Base-by-base conservation (phyloP, 1,140 invertebrate species). In the Trachelipus rathkii region DNA sequence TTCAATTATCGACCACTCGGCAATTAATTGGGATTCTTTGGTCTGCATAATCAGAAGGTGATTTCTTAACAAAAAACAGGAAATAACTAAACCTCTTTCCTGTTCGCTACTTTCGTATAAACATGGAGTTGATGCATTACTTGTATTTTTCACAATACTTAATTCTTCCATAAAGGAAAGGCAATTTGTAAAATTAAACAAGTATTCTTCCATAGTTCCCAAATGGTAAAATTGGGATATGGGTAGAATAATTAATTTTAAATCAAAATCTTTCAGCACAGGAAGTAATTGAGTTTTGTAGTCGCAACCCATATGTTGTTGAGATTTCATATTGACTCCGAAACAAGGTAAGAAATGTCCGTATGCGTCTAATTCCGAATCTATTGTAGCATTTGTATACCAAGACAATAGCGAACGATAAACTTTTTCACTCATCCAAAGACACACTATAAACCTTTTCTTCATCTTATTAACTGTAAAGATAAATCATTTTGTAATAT, bases 401-500 rank as follows among this genome's bases (percentile, higher is more conserved):
- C 79, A 80, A 13, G 72, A 23, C n/a, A 80, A 44, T 6, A 80
- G 75, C n/a, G 68, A 11, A n/a, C 66, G 67, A 44, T 70, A 78
- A 13, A 78, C 50, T 19, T 70, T 69, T 11, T 53, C 15, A 66
- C 77, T 71, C 10, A 80, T 71, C 79, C 79, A 80, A 80, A 80
- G 33, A 80, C 77, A 74, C 79, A 72, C 79, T 80, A 74, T 77
- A 80, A 0, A 80, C 79, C 44, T 67, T 43, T 68, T 80, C 79
- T 71, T 53, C 43, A 46, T 45, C 10, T 33, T 44, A 46, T 72
- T 50, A 44, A 21, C 70, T 43, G 43, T 6, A 71, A 21, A 44
- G 13, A n/a, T 15, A 44, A 68, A 33, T 33, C 1, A 33, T 6
- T 33, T 33, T 33, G 1, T 33, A 33, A 33, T 33, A 33, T 33